These are phyloP conservation scores for Parapsyche elsis DNA, from an alignment of 1,140 invertebrate species.

Conservation along the genomic window DNA sequence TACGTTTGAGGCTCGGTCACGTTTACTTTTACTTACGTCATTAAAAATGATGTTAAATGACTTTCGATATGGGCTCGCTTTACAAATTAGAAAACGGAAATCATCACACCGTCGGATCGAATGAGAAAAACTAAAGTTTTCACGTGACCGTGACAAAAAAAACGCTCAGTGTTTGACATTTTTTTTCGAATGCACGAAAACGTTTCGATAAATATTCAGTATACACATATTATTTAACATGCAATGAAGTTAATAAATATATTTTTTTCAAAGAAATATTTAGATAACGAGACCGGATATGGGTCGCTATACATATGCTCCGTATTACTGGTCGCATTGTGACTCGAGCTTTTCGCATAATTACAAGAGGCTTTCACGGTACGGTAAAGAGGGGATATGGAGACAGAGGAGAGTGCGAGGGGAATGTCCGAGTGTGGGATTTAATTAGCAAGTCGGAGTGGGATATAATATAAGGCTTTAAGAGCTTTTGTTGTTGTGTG, in stretches of 20 bases:
- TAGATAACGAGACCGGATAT: too few species aligned
- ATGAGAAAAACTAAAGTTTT: too few species aligned
- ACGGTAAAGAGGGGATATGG: background rate
- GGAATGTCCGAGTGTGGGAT: conserved; percentile 52
- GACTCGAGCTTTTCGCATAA: background rate
- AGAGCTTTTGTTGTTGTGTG: conserved; percentile 37
- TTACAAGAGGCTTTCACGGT: conserved; percentile 34
- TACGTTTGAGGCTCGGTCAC: conserved; percentile 37
- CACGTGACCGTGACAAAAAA: too few species aligned
- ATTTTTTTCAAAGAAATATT: too few species aligned
- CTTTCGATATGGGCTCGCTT: conserved; percentile 25
- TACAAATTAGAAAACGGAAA: conserved; percentile 13
- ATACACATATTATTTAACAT: too few species aligned
- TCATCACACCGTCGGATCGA: background rate
- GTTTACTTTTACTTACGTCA: conserved; percentile 39
- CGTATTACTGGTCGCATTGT: too few species aligned
- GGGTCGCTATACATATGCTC: too few species aligned
- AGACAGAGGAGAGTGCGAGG: background rate
- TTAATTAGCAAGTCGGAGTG: conserved; percentile 55
- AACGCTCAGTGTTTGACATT: too few species aligned
- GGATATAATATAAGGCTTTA: conserved; percentile 39
- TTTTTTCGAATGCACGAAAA: too few species aligned
- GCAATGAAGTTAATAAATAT: too few species aligned
- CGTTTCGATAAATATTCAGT: too few species aligned
- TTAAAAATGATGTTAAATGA: conserved; percentile 38